Percentiles rank a stretch among this genome's conserved stretches.
phyloP scores from a whole-genome alignment of 2,888 invertebrate genomes.

The Machimus atricapillus region DNA sequence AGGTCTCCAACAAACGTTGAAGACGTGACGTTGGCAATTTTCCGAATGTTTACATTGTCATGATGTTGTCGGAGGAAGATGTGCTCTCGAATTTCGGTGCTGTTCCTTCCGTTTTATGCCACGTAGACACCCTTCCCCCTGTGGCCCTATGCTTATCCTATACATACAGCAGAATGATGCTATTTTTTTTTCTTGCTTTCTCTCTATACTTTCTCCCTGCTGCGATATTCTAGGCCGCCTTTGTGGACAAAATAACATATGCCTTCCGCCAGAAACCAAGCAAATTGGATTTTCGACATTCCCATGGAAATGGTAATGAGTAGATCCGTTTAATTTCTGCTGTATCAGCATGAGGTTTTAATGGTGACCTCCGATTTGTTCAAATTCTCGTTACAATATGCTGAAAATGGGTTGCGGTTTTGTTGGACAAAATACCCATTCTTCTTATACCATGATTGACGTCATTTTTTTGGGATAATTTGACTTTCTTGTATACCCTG shows the following conservation, averaged over 20 bases:
- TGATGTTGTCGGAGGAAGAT: constrained; percentile 16
- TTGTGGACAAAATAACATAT: constrained; percentile 4
- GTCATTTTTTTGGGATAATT: not conserved
- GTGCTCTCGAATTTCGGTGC: constrained; percentile 1
- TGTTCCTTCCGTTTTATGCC: constrained; percentile 6
- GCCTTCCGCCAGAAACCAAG: not conserved
- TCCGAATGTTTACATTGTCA: constrained; percentile 27
- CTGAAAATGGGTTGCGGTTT: not conserved
- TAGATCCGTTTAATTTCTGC: constrained; percentile 15
- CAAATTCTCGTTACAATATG: not conserved
- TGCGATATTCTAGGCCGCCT: not conserved
- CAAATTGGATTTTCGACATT: constrained; percentile 15
- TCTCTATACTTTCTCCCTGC: not conserved
- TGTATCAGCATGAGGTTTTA: constrained; percentile 25
- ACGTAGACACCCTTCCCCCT: not conserved
- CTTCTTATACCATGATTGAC: not conserved
- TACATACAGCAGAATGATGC: not conserved
- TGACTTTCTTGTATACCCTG: not conserved
- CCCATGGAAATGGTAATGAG: constrained; percentile 18
- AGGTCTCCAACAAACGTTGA: not conserved
- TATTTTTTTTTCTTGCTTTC: not conserved
- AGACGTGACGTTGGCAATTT: constrained; percentile 21
- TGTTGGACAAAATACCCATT: not conserved
- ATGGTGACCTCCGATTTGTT: constrained; percentile 12
- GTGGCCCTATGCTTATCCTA: not conserved